These are phyloP conservation scores for Bovichtus variegatus DNA, from an alignment of 2,797 vertebrate species.

Conservation along the genomic window DNA sequence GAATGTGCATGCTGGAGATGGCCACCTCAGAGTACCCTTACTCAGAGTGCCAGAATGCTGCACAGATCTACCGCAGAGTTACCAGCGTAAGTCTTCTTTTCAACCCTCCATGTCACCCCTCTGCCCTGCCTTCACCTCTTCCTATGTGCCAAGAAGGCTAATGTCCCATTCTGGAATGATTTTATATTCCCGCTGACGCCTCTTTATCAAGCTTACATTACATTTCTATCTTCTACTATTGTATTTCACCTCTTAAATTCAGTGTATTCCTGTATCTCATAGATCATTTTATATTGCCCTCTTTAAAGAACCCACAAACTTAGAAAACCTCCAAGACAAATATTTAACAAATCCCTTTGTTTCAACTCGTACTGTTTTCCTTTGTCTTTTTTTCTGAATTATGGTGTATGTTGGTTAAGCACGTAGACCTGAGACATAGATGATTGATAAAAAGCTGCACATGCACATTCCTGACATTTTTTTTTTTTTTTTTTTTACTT, in stretches of 20 bases:
- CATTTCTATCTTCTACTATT: slow-evolving; percentile 18
- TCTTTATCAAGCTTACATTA: slow-evolving; percentile 32
- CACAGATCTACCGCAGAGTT: slow-evolving; percentile 99
- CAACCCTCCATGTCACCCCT: slow-evolving; percentile 64
- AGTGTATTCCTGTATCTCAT: slow-evolving; percentile 32
- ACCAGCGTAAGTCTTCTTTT: slow-evolving; percentile 94
- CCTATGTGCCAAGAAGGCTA: slow-evolving; percentile 71
- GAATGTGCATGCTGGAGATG: slow-evolving; percentile 99
- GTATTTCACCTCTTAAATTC: slow-evolving; percentile 30
- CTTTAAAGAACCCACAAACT: slow-evolving; percentile 12
- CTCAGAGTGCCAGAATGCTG: slow-evolving; percentile 99
- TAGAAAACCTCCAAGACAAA: not conserved
- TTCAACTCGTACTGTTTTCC: slow-evolving; percentile 13
- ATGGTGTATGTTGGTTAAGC: slow-evolving; percentile 18
- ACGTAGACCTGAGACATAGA: slow-evolving; percentile 24
- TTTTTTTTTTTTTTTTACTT: slow-evolving; percentile 22
- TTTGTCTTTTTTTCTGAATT: slow-evolving; percentile 9
- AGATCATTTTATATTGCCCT: not conserved
- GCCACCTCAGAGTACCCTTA: slow-evolving; percentile 99
- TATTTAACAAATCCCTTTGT: slow-evolving; percentile 9
- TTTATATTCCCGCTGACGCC: slow-evolving; percentile 33
- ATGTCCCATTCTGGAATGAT: slow-evolving; percentile 61
- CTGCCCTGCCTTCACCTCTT: slow-evolving; percentile 66
- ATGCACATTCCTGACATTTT: slow-evolving; percentile 39
- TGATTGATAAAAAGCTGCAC: slow-evolving; percentile 43